A percentile compares a stretch with the other conserved stretches of the same genome.
Evolutionary conservation across 2,113 vertebrate species (phyloP).

Genomic region (Gyps fulvus): DNA sequence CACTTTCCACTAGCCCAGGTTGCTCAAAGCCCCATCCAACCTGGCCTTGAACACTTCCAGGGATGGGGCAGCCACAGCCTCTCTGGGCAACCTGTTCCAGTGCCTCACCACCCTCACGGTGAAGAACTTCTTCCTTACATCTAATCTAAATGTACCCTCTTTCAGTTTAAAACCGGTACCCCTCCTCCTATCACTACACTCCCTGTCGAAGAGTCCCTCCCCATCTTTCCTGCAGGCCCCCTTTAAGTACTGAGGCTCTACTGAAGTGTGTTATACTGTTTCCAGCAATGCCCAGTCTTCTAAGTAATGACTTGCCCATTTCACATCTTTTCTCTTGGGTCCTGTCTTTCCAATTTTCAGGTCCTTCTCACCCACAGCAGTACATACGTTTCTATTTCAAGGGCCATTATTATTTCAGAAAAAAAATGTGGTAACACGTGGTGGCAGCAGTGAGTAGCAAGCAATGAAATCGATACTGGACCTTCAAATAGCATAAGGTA

Average conservation of each 20-base stretch:
- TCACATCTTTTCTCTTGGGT: not conserved
- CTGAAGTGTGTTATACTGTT: not conserved
- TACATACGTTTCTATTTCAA: not conserved
- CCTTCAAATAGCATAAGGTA: not conserved
- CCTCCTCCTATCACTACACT: no score
- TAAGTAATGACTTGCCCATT: not conserved
- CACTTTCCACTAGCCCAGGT: no score
- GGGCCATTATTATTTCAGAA: not conserved
- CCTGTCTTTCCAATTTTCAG: not conserved
- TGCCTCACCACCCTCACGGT: no score
- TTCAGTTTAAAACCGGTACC: no score
- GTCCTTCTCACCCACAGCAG: not conserved
- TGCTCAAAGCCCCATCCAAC: no score
- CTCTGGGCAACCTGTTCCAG: no score
- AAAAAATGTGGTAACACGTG: slow-evolving; percentile 5
- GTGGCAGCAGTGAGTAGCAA: slow-evolving; percentile 57
- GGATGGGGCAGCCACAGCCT: no score
- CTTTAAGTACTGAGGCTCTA: not conserved
- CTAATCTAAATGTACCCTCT: no score
- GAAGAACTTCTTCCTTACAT: no score
- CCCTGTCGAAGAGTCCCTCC: no score
- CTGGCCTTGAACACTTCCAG: no score
- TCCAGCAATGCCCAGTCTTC: not conserved
- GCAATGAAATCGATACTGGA: not conserved
- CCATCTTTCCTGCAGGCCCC: no score